These are phyloP conservation scores for Cordylochernes scorpioides DNA, from an alignment of 2,888 invertebrate genomes.

Conservation along the genomic window DNA sequence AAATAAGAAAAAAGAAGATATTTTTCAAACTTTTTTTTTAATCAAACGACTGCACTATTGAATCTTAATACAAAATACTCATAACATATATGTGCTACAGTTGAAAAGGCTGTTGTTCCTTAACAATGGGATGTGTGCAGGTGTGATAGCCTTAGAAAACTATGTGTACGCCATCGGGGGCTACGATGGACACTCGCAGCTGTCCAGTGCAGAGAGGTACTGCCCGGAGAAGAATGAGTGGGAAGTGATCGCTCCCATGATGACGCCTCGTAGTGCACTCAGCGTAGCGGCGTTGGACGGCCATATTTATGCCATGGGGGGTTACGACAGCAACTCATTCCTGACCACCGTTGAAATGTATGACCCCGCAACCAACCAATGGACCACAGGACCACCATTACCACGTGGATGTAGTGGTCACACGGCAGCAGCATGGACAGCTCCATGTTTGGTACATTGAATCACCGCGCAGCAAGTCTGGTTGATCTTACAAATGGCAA, in stretches of 20 bases:
- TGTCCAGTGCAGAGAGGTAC: constrained; percentile 57
- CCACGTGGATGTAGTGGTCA: no score
- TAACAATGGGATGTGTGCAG: constrained; percentile 15
- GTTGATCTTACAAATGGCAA: no score
- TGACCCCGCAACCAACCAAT: constrained; percentile 69
- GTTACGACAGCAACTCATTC: constrained; percentile 54
- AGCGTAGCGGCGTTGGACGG: constrained; percentile 60
- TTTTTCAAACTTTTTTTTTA: no score
- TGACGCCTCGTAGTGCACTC: constrained; percentile 55
- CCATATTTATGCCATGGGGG: constrained; percentile 67
- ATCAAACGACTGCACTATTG: no score
- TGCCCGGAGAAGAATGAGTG: constrained; percentile 54
- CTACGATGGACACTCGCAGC: constrained; percentile 57
- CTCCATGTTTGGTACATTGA: no score
- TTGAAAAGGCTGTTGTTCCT: background rate
- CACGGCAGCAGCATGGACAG: no score
- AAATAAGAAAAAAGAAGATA: no score
- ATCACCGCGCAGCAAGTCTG: no score
- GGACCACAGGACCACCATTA: no score
- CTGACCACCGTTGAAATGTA: constrained; percentile 61
- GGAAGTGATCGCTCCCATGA: constrained; percentile 47
- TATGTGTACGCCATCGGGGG: constrained; percentile 79
- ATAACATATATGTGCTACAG: no score
- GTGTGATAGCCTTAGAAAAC: constrained; percentile 56
- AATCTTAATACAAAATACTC: no score